Evolutionary conservation across 2,888 invertebrate species (phyloP).

Genomic region (Dryocosmus kuriphilus): DNA sequence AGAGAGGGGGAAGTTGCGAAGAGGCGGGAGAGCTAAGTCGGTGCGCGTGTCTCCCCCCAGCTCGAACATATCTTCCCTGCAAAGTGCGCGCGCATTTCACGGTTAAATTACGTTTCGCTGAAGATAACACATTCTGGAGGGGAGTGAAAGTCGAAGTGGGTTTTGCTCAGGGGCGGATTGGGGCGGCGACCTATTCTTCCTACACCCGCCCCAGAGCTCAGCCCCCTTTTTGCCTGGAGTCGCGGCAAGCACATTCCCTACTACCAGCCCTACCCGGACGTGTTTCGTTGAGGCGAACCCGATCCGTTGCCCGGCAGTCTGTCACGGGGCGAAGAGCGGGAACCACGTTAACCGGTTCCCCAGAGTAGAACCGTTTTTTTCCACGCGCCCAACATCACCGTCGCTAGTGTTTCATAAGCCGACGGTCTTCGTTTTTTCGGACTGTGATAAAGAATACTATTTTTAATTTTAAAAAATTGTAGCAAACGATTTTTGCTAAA

Average conservation of each 20-base stretch:
- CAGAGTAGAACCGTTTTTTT: conserved; percentile 56
- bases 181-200: conserved; percentile 70
- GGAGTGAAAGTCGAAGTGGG: conserved; percentile 63
- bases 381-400: conserved; percentile 43
- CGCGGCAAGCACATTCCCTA: conserved; percentile 55
- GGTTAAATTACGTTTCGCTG: conserved; percentile 60
- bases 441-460: background rate
- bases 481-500: background rate
- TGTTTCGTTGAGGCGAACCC: conserved; percentile 66
- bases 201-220: conserved; percentile 68
- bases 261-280: conserved; percentile 61
- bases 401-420: background rate
- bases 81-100: conserved; percentile 72
- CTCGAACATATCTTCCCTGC: conserved; percentile 28
- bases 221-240: conserved; percentile 74
- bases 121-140: conserved; percentile 41
- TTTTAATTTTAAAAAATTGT: background rate
- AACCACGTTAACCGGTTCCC: conserved; percentile 76
- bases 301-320: conserved; percentile 75
- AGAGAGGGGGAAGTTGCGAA: conserved; percentile 40
- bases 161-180: conserved; percentile 68
- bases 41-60: conserved; percentile 64
- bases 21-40: conserved; percentile 58
- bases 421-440: background rate
- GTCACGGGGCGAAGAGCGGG: conserved; percentile 77